Percentiles rank a stretch among this genome's conserved stretches.
These are phyloP conservation scores for Serrognathus titanus DNA, from an alignment of 2,888 invertebrate genomes.

Conservation along the genomic window DNA sequence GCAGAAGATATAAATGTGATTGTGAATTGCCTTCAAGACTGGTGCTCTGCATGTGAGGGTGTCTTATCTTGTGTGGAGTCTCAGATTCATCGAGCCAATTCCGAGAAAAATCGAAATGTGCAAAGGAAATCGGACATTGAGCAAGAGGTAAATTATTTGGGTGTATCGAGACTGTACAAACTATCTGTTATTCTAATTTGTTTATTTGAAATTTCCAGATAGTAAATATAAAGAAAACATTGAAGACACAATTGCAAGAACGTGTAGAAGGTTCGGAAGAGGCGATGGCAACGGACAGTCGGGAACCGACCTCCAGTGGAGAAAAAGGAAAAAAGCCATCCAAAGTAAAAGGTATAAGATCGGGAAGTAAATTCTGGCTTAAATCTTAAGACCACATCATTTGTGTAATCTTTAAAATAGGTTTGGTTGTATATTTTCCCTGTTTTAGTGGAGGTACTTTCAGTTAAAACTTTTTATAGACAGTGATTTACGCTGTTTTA, in stretches of 20 bases:
- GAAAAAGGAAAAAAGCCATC: constrained; percentile 54
- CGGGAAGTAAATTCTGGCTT: constrained; percentile 68
- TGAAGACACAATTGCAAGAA: constrained; percentile 70
- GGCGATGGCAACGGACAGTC: constrained; percentile 71
- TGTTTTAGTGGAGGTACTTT: no score
- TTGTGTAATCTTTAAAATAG: no score
- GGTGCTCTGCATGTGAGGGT: constrained; percentile 88
- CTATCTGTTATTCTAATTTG: background rate
- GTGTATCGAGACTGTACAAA: no score
- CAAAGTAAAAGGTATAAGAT: constrained; percentile 66
- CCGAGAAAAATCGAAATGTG: constrained; percentile 75
- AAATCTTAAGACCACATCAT: constrained; percentile 41
- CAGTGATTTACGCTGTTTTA: background rate
- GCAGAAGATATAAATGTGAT: constrained; percentile 80
- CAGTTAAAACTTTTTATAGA: no score
- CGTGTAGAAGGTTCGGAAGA: constrained; percentile 77
- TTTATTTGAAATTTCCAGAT: no score
- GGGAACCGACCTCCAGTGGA: constrained; percentile 58
- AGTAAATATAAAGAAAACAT: constrained; percentile 79
- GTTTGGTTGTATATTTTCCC: no score
- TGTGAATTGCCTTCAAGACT: constrained; percentile 76
- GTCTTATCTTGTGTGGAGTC: constrained; percentile 85
- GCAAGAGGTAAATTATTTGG: constrained; percentile 68
- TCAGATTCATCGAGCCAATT: constrained; percentile 84
- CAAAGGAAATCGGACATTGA: constrained; percentile 81